Conservation (phyloP, 2,888 invertebrate genomes). For the Heliconius cydno region DNA sequence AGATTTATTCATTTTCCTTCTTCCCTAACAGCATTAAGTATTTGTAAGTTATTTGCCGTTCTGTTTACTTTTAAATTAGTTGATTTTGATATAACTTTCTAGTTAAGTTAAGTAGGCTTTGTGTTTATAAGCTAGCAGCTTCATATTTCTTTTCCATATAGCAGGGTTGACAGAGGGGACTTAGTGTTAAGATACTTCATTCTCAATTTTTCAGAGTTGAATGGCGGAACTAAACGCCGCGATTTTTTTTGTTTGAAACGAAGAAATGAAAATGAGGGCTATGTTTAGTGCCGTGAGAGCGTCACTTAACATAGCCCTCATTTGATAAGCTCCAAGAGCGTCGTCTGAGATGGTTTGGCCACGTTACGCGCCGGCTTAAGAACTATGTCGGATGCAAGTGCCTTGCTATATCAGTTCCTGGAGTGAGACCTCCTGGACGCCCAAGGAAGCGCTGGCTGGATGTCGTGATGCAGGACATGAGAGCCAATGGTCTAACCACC, state of each 20-base stretch:
- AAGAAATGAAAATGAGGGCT: not conserved
- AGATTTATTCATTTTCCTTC: conserved; percentile 37
- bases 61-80: conserved; percentile 27
- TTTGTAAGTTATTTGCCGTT: conserved; percentile 24
- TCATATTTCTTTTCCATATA: too few relatives aligned
- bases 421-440: too few relatives aligned
- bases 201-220: not conserved
- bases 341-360: too few relatives aligned
- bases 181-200: not conserved
- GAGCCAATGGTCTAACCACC: too few relatives aligned
- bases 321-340: too few relatives aligned
- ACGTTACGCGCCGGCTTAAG: too few relatives aligned
- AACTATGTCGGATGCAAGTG: too few relatives aligned
- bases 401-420: too few relatives aligned
- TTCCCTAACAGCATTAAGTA: conserved; percentile 22
- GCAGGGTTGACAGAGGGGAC: not conserved
- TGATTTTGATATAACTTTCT: conserved; percentile 12
- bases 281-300: too few relatives aligned
- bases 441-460: too few relatives aligned
- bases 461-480: too few relatives aligned
- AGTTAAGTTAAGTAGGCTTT: not conserved
- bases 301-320: too few relatives aligned
- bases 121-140: not conserved
- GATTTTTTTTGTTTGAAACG: not conserved
- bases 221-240: not conserved